phyloP scores from a whole-genome alignment of 1,140 invertebrate species.

The Latrodectus geometricus region DNA sequence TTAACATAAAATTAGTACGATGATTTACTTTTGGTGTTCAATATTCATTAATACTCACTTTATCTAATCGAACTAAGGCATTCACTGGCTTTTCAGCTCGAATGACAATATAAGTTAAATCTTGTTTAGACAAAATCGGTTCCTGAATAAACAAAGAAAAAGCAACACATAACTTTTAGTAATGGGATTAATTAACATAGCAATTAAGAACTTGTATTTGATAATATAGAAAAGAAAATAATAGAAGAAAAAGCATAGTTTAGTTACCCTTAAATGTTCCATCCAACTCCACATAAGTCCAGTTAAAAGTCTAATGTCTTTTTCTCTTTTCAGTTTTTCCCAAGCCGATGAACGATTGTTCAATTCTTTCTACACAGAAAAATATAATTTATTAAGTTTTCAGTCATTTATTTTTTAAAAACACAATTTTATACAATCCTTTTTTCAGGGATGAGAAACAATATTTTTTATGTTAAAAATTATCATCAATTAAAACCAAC shows the following conservation, averaged over 20 bases:
- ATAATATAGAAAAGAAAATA: not conserved
- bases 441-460: too few species aligned
- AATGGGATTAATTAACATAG: too few species aligned
- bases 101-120: slow-evolving; percentile 77
- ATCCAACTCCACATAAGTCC: slow-evolving; percentile 64
- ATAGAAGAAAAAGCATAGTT: not conserved
- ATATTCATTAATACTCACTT: slow-evolving; percentile 68
- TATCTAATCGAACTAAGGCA: slow-evolving; percentile 76
- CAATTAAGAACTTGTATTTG: not conserved
- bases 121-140: slow-evolving; percentile 77
- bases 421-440: too few species aligned
- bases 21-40: too few species aligned
- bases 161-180: too few species aligned
- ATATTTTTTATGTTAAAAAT: too few species aligned
- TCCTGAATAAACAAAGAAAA: slow-evolving; percentile 69
- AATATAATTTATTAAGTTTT: too few species aligned
- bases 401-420: too few species aligned
- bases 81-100: slow-evolving; percentile 68
- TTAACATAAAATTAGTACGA: too few species aligned
- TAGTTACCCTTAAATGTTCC: slow-evolving; percentile 62
- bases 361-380: slow-evolving; percentile 58
- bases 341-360: slow-evolving; percentile 63
- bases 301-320: slow-evolving; percentile 58
- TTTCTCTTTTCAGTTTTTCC: slow-evolving; percentile 63
- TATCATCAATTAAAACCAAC: too few species aligned